Base-by-base conservation (phyloP, 2,888 invertebrate species). In the Phasia obesa region DNA sequence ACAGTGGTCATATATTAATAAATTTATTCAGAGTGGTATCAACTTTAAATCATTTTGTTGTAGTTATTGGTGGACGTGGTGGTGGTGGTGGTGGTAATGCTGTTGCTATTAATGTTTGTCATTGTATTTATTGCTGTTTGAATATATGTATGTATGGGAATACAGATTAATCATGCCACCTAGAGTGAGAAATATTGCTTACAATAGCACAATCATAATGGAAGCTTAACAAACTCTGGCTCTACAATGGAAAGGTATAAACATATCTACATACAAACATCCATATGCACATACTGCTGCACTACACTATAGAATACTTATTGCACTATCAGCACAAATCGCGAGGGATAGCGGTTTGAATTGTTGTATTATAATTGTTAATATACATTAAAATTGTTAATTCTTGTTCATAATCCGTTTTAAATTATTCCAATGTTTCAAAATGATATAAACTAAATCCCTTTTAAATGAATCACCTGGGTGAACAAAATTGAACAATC, bases 151-250 rank as follows among this genome's bases (percentile, higher is more conserved):
- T 60, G 59, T 35, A 4, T 15, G 78, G 60, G 67, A 67, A 67
- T 74, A 62, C 84, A 78, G 83, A 85, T 85, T 85, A 85, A 86
- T 84, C 84, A 79, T 82, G 85, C 84, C 85, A 86, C 85, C 85
- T 84, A 85, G 81, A 81, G 85, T 84, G 85, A 85, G 85, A 86
- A 85, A 85, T 86, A 85, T 84, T 81, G 84, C 84, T 70, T 76
- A 80, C 85, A 74, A 83, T 65, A 57, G 69, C 73, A 79, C 64
- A 79, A 73, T 73, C 57, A 53, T 74, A 74, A 67, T 80, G 60
- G 67, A 74, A 67, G 73, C 73, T 51, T 27, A 25, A 57, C 55
- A 31, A n/a, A 21, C 42, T 11, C 57, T 35, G 44, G 55, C 42
- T 59, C 31, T 47, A 62, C 62, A 47, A 69, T 11, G 25, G 57